Conservation (phyloP, 1,140 invertebrate species). For the Euwallacea fornicatus region DNA sequence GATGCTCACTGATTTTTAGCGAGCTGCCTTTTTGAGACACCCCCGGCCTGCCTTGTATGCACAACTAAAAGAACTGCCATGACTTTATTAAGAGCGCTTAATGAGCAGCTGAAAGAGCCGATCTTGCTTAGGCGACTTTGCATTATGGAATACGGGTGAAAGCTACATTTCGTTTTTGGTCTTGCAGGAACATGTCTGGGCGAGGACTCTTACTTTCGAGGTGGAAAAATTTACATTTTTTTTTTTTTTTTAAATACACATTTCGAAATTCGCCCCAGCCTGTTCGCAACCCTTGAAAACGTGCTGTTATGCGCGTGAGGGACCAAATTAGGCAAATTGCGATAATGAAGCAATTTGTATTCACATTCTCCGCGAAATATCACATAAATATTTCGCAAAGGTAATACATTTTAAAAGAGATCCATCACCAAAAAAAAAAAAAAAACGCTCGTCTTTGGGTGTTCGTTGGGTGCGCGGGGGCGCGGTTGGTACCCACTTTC, state of each 20-base stretch:
- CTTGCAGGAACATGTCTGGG: no score
- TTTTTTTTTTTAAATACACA: no score
- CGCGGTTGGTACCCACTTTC: neutral
- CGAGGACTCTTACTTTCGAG: no score
- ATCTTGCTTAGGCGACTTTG: no score
- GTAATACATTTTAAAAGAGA: slow-evolving; percentile 28
- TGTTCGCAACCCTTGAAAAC: neutral
- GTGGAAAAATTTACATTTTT: no score
- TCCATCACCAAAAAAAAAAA: neutral
- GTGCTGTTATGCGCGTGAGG: neutral
- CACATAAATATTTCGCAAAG: slow-evolving; percentile 27
- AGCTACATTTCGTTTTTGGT: no score
- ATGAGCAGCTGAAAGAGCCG: no score
- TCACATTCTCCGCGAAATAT: slow-evolving; percentile 21
- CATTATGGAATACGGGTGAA: no score
- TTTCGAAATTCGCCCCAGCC: no score
- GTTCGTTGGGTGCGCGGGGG: no score
- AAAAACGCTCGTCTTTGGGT: neutral
- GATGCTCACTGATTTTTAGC: neutral
- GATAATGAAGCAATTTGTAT: slow-evolving; percentile 32
- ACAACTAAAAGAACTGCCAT: no score
- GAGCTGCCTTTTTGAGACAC: neutral
- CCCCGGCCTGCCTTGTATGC: neutral
- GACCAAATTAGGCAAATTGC: slow-evolving; percentile 19
- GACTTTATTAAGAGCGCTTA: no score